These are phyloP conservation scores for Diabrotica balteata DNA, from an alignment of 2,888 invertebrate species.

Conservation along the genomic window DNA sequence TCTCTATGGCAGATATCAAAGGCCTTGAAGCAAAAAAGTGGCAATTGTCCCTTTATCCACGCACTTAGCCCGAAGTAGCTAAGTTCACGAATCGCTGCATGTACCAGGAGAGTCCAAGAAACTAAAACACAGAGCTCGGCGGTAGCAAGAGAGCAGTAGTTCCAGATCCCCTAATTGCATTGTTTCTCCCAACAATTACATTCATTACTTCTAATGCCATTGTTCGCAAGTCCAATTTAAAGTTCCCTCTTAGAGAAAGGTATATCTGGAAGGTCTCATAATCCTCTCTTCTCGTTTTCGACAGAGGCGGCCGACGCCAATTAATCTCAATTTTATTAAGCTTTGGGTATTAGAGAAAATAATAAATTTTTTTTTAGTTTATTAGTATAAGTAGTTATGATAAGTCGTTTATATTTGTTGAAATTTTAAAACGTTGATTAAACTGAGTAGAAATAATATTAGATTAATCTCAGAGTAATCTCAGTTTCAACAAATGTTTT, in stretches of 20 bases:
- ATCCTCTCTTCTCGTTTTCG: slow-evolving; percentile 20
- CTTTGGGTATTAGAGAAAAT: background rate
- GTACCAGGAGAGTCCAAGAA: slow-evolving; percentile 11
- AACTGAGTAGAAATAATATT: too few relatives aligned
- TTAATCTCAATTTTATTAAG: too few relatives aligned
- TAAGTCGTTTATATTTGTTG: too few relatives aligned
- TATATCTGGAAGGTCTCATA: slow-evolving; percentile 39
- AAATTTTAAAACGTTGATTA: too few relatives aligned
- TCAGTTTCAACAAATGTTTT: too few relatives aligned
- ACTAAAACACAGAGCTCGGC: slow-evolving; percentile 7
- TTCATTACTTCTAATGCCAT: slow-evolving; percentile 53
- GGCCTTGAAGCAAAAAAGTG: slow-evolving; percentile 4
- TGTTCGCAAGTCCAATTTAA: slow-evolving; percentile 53
- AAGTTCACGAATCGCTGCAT: slow-evolving; percentile 28
- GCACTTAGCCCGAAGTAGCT: slow-evolving; percentile 9
- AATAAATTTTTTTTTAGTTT: background rate
- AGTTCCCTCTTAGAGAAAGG: slow-evolving; percentile 48
- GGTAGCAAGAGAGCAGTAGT: slow-evolving; percentile 20
- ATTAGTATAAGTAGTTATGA: too few relatives aligned
- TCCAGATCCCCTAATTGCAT: slow-evolving; percentile 46
- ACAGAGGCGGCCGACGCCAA: background rate
- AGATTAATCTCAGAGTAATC: too few relatives aligned
- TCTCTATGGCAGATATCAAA: background rate
- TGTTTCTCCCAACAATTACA: slow-evolving; percentile 52
- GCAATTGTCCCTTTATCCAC: slow-evolving; percentile 15